A percentile compares a stretch with the other conserved stretches of the same genome.
Evolutionary conservation across 2,888 invertebrate species (phyloP).

Genomic region (Ectemnius lituratus): DNA sequence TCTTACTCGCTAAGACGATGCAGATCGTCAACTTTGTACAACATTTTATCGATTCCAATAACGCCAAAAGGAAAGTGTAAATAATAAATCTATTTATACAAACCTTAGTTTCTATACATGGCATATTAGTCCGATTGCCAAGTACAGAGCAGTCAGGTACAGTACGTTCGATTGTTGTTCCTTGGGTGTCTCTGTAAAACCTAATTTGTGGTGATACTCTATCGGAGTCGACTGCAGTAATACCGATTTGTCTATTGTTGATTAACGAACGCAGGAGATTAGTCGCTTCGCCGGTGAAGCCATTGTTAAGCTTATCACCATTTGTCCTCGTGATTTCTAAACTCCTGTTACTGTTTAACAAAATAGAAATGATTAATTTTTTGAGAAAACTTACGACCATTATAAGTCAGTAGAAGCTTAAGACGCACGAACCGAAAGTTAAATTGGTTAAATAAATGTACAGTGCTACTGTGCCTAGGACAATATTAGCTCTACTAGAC

Average conservation of each 20-base stretch:
- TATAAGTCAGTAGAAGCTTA: background rate
- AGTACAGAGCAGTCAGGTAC: constrained; percentile 72
- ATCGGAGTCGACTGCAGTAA: constrained; percentile 78
- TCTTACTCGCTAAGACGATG: background rate
- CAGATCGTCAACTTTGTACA: background rate
- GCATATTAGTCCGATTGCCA: constrained; percentile 74
- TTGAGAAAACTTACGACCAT: background rate
- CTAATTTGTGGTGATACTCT: constrained; percentile 79
- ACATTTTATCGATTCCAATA: too few relatives aligned
- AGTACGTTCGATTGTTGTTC: constrained; percentile 80
- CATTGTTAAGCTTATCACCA: constrained; percentile 74
- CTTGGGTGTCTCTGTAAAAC: constrained; percentile 80
- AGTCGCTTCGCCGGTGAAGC: constrained; percentile 83
- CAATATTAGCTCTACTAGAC: constrained; percentile 17
- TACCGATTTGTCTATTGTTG: constrained; percentile 86
- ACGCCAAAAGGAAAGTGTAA: too few relatives aligned
- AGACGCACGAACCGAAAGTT: too few relatives aligned
- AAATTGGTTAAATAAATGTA: background rate
- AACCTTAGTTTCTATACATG: constrained; percentile 73
- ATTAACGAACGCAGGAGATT: constrained; percentile 87
- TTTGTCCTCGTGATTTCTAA: constrained; percentile 76
- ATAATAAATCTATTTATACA: constrained; percentile 9
- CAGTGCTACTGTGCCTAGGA: constrained; percentile 19
- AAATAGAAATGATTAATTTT: too few relatives aligned
- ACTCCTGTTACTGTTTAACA: constrained; percentile 70